A percentile compares a stretch with the other conserved stretches of the same genome.
Evolutionary conservation across 2,888 invertebrate species (phyloP).

Genomic region (Eupithecia vulgata): DNA sequence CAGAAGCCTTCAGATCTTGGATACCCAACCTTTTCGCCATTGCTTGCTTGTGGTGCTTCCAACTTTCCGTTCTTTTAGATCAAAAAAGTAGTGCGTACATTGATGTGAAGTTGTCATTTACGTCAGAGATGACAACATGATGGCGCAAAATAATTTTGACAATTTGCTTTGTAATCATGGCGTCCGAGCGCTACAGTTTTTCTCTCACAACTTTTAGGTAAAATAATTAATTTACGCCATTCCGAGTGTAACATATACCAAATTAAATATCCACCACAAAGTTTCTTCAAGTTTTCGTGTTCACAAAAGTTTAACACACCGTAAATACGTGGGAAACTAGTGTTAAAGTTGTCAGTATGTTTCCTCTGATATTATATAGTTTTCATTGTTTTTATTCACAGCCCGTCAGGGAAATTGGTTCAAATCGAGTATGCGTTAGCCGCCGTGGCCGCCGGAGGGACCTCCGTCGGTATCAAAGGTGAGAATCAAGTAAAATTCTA

Average conservation of each 20-base stretch:
- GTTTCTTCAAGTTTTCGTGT: background rate
- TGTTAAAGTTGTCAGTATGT: conserved; percentile 34
- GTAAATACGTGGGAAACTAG: conserved; percentile 26
- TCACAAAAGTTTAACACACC: conserved; percentile 2
- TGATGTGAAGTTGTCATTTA: conserved; percentile 35
- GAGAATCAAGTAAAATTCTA: conserved; percentile 47
- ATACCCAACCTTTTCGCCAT: conserved; percentile 21
- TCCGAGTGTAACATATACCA: conserved; percentile 17
- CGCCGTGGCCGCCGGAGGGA: conserved; percentile 98
- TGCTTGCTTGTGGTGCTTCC: conserved; percentile 8
- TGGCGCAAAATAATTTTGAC: conserved; percentile 55
- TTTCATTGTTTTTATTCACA: conserved; percentile 75
- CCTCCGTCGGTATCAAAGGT: conserved; percentile 99
- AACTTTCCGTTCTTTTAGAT: conserved; percentile 17
- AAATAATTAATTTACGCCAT: conserved; percentile 57
- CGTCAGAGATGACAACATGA: conserved; percentile 55
- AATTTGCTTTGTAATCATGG: conserved; percentile 90
- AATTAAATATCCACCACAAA: conserved; percentile 10
- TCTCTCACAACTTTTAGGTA: conserved; percentile 91
- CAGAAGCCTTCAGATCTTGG: background rate
- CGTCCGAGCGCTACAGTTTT: conserved; percentile 98
- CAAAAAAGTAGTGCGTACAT: conserved; percentile 1
- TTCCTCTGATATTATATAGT: conserved; percentile 37
- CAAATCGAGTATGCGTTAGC: conserved; percentile 99
- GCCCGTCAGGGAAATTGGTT: conserved; percentile 99